phyloP scores from a whole-genome alignment of 1,140 invertebrate species.

The Drosophila nigromelanica region DNA sequence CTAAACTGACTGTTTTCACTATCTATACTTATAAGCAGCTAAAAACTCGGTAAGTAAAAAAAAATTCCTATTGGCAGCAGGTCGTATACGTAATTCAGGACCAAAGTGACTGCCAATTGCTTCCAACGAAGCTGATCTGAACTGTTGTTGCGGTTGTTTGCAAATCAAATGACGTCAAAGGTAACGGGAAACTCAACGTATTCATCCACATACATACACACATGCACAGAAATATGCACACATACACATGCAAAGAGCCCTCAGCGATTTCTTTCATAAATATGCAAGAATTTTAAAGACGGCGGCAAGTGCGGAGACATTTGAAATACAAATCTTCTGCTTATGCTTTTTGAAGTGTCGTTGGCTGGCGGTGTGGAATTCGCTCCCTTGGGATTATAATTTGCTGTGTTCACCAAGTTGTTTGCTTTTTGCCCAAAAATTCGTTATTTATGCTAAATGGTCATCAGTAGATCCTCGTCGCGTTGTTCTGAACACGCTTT shows the following conservation, averaged over 20 bases:
- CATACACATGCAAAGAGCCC: slow-evolving; percentile 3
- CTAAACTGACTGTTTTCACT: not conserved
- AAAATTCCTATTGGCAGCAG: slow-evolving; percentile 19
- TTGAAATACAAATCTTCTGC: slow-evolving; percentile 46
- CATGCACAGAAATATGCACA: slow-evolving; percentile 14
- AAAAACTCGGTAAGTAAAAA: slow-evolving; percentile 3
- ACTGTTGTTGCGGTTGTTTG: slow-evolving; percentile 59
- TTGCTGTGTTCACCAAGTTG: slow-evolving; percentile 1
- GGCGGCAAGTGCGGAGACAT: slow-evolving; percentile 21
- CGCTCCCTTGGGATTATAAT: not conserved
- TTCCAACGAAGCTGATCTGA: slow-evolving; percentile 5
- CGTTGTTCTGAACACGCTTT: not conserved
- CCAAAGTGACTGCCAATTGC: slow-evolving; percentile 32
- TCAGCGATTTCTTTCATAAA: slow-evolving; percentile 31
- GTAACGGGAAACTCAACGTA: slow-evolving; percentile 30
- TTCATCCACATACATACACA: slow-evolving; percentile 19
- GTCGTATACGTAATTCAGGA: slow-evolving; percentile 57
- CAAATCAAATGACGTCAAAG: slow-evolving; percentile 73
- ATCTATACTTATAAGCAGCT: too few relatives aligned
- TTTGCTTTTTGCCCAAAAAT: slow-evolving; percentile 24
- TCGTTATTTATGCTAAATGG: slow-evolving; percentile 19
- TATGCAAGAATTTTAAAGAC: slow-evolving; percentile 33
- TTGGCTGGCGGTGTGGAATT: slow-evolving; percentile 18
- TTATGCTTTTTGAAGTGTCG: slow-evolving; percentile 12
- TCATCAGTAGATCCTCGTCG: slow-evolving; percentile 8